Evolutionary conservation across 2,797 vertebrate genomes (phyloP), one percentile per base, ranked within the genome.

Genomic region (Spheniscus humboldti): DNA sequence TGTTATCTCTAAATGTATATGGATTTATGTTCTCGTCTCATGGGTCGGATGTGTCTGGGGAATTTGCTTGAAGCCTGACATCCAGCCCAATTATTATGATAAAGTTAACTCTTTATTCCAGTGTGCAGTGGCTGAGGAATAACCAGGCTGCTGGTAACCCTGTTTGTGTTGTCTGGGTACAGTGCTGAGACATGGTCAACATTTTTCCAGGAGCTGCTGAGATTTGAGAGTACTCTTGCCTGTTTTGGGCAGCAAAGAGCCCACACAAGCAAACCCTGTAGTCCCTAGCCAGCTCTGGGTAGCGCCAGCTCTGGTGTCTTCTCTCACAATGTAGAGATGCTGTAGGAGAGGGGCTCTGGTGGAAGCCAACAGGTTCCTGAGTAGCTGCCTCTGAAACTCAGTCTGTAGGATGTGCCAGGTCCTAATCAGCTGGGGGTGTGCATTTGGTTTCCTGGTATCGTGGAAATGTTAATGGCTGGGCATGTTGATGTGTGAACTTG

Each of bases 51-150:
- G 25, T 19, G 25, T 22, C 50, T 76, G 75, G 22, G 39, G 85
- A 47, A 35, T 90, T 59, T 72, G 31, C 28, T 56, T 43, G 56
- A 47, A 69, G 31, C 33, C 33, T 39, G 25, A 23, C 19, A 19
- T 37, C 10, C 62, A 79, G 19, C 50, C 55, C 31, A 15, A 0
- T 28, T 28, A 2, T 6, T 19, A 4, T 25, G 56, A 1, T 43
- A 3, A 66, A 43, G 31, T 11, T 80, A 41, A 7, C 57, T 59
- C 23, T 28, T 41, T 25, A 5, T 31, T 73, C 7, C 63, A 22
- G 39, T 11, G 11, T 27, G 28, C 56, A 14, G 48, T 14, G 62
- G 62, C 52, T 68, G n/a, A 63, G 67, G 37, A 62, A 7, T 22
- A 57, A 11, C 13, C 48, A 45, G 35, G 66, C 60, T 83, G 60